Base-by-base conservation (phyloP, 2,797 vertebrate species). In the Enteromius treurensis region DNA sequence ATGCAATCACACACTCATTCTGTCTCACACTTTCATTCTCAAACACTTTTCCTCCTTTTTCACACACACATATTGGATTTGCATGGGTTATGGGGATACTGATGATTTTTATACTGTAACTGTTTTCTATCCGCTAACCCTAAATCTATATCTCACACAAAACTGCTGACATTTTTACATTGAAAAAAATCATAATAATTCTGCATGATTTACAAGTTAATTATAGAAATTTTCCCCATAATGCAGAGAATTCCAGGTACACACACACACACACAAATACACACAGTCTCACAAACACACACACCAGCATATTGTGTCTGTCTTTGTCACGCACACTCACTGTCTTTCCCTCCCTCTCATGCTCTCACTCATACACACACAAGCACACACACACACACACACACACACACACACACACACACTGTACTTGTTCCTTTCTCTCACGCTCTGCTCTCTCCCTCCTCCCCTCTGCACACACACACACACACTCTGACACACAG, bases 301-400 rank as follows among this genome's bases (percentile, higher is more conserved):
- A 71, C 83, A 64, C 83, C 58, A 60, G 58, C 23, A 60, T 60
- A 58, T 60, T 60, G 76, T 81, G 83, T 87, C 86, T 81, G 76
- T 85, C 77, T 84, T 86, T 85, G 83, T 86, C 87, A 75, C 62
- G 77, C 73, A 64, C 67, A 69, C 74, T 64, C 80, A 81, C 74
- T 80, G 65, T 77, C 73, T 79, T 78, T 64, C 77, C 77, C 81
- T 49, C 81, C 65, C 81, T 62, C 77, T 70, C 67, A 68, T 65
- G 80, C 81, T 65, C 75, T 75, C 68, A 21, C 69, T 40, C 82
- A 74, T 37, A 65, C 78, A 68, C 65, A 62, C 64, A 40, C 49
- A 42, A 2, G 47, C 26, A 26, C 26, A 26, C 26, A 26, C 26
- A 26, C 26, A 26, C 26, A 71, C 79, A 77, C 80, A 79, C 70